Base-by-base conservation (phyloP, 2,797 vertebrate species). In the Diglossa cyanea region DNA sequence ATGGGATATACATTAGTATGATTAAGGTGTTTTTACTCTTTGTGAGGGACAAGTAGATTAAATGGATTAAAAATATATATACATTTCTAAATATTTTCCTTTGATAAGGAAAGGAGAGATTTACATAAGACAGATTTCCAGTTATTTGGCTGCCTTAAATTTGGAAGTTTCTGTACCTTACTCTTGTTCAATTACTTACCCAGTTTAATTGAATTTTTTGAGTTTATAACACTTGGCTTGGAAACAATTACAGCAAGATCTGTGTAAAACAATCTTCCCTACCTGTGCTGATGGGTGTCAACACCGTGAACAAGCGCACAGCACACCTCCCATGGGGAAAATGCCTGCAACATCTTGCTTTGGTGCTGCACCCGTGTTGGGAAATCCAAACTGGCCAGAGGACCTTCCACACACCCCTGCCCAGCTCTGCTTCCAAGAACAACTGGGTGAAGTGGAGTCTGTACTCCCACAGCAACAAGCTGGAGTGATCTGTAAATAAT, bases 361-460 rank as follows among this genome's bases (percentile, higher is more conserved):
- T 4, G 5, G 33, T 13, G 28, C 45, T 53, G 24, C 0, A 0
- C 31, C 19, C 0, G 0, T 11, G 18, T 7, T 40, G 19, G 26
- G 71, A 81, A 70, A 62, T 10, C 19, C 30, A 57, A 54, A 78
- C 10, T 11, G 40, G n/a, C 5, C 24, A 10, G 54, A 44, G 28
- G 51, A 62, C 28, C 5, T 30, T 70, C 42, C 42, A 10, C 7
- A 4, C 25, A 2, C 2, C n/a, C n/a, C 73, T 35, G 37, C 45
- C 33, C n/a, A 35, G 33, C 40, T 88, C 75, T 42, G 30, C 50
- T 72, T 63, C 79, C 2, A 3, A 25, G n/a, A 57, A 53, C 20
- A 51, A 3, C 2, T 0, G 0, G 2, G 7, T 21, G 18, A 62
- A 21, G 37, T 1, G 23, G 68, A 20, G 53, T 85, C 53, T 33